Evolutionary conservation across 2,888 invertebrate genomes (phyloP).

Genomic region (Hydroisotoma schaefferi): DNA sequence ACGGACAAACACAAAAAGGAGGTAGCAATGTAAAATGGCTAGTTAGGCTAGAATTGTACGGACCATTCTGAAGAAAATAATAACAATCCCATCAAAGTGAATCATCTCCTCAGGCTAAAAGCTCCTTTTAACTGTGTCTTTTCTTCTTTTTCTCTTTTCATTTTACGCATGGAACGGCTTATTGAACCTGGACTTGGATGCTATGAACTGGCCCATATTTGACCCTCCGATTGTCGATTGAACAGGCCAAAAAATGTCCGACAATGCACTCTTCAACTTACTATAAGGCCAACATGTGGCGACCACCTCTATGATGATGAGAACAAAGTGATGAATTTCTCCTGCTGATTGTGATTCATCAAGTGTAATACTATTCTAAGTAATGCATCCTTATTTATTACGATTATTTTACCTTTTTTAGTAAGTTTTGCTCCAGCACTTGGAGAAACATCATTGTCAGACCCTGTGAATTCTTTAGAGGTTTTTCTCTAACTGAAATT

Average conservation of each 20-base stretch:
- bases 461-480: too few species aligned
- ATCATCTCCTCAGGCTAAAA: slow-evolving; percentile 25
- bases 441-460: too few species aligned
- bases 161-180: too few species aligned
- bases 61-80: slow-evolving; percentile 23
- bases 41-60: background rate
- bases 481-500: too few species aligned
- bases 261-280: slow-evolving; percentile 87
- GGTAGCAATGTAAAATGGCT: too few species aligned
- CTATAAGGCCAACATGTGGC: slow-evolving; percentile 61
- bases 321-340: background rate
- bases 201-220: background rate
- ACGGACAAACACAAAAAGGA: too few species aligned
- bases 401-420: too few species aligned
- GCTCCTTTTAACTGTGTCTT: slow-evolving; percentile 2
- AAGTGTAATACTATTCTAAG: too few species aligned
- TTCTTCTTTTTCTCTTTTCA: slow-evolving; percentile 10
- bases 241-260: slow-evolving; percentile 70
- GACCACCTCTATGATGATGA: slow-evolving; percentile 34
- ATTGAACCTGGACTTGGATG: too few species aligned
- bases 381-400: too few species aligned
- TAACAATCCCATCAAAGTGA: slow-evolving; percentile 43
- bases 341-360: background rate
- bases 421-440: too few species aligned
- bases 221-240: slow-evolving; percentile 5